phyloP scores from a whole-genome alignment of 2,888 invertebrate genomes.

The Drosophila cognata region DNA sequence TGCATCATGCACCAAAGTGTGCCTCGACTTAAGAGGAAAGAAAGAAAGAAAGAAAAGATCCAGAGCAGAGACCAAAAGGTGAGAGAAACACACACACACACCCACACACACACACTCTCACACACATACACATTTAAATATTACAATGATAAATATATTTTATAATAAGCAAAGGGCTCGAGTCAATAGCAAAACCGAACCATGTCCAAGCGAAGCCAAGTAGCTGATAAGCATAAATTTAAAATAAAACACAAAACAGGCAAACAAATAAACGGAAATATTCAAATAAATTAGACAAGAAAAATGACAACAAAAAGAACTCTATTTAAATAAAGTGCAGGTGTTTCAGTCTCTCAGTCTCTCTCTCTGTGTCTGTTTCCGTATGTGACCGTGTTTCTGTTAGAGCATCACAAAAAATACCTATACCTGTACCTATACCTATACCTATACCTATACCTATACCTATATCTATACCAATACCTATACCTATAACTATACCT shows the following conservation, averaged over 20 bases:
- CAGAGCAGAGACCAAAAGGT: conserved; percentile 25
- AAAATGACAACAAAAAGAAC: conserved; percentile 21
- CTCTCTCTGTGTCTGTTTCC: neutral
- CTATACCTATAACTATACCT: too few relatives aligned
- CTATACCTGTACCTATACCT: too few relatives aligned
- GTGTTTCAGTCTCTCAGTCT: conserved; percentile 8
- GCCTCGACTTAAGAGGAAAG: conserved; percentile 27
- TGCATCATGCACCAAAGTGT: conserved; percentile 41
- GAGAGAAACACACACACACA: conserved; percentile 11
- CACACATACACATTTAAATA: conserved; percentile 52
- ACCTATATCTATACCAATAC: neutral
- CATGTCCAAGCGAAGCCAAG: conserved; percentile 45
- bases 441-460: too few relatives aligned
- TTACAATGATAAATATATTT: conserved; percentile 71
- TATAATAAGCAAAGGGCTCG: conserved; percentile 52
- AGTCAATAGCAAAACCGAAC: conserved; percentile 13
- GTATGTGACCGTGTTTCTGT: too few relatives aligned
- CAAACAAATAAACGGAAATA: conserved; percentile 11
- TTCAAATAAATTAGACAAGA: conserved; percentile 24
- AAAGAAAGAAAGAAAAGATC: conserved; percentile 5
- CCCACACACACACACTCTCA: conserved; percentile 6
- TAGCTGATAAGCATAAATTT: conserved; percentile 65
- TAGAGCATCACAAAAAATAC: too few relatives aligned
- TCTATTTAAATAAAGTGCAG: conserved; percentile 56
- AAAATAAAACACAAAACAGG: conserved; percentile 21